phyloP scores from a whole-genome alignment of 2,888 invertebrate genomes.

The Volucella inanis region DNA sequence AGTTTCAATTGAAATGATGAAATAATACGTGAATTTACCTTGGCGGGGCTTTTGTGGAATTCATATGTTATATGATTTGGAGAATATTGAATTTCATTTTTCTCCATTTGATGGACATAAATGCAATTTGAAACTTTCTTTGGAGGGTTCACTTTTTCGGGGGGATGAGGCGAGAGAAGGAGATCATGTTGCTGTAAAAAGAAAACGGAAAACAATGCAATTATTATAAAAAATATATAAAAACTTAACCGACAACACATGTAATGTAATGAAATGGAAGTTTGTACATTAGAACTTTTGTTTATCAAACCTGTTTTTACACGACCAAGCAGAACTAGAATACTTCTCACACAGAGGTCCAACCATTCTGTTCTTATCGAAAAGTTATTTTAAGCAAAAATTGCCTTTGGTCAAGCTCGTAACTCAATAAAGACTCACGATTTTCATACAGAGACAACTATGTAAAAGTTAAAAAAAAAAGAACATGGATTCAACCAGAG shows the following conservation, averaged over 20 bases:
- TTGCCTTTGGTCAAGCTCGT: too few species aligned
- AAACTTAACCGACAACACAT: not conserved
- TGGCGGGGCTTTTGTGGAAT: slow-evolving; percentile 81
- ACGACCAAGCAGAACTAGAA: too few species aligned
- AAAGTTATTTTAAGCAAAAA: too few species aligned
- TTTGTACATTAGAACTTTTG: not conserved
- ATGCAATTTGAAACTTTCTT: slow-evolving; percentile 83
- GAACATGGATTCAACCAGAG: too few species aligned
- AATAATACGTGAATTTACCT: slow-evolving; percentile 77
- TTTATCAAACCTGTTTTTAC: not conserved
- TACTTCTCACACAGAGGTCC: too few species aligned
- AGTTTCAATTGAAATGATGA: not conserved
- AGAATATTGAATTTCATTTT: slow-evolving; percentile 82
- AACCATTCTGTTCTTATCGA: too few species aligned
- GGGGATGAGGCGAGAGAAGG: slow-evolving; percentile 89
- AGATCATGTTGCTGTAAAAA: slow-evolving; percentile 82
- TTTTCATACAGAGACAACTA: too few species aligned
- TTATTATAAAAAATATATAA: slow-evolving; percentile 1
- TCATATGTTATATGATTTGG: slow-evolving; percentile 80
- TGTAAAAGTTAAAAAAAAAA: too few species aligned
- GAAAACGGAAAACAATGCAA: slow-evolving; percentile 17
- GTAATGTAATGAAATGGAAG: too few species aligned
- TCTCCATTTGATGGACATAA: slow-evolving; percentile 85
- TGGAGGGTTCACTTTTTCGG: slow-evolving; percentile 83
- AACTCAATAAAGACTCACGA: too few species aligned